phyloP scores from a whole-genome alignment of 2,113 vertebrate genomes.

The Petromus typicus region DNA sequence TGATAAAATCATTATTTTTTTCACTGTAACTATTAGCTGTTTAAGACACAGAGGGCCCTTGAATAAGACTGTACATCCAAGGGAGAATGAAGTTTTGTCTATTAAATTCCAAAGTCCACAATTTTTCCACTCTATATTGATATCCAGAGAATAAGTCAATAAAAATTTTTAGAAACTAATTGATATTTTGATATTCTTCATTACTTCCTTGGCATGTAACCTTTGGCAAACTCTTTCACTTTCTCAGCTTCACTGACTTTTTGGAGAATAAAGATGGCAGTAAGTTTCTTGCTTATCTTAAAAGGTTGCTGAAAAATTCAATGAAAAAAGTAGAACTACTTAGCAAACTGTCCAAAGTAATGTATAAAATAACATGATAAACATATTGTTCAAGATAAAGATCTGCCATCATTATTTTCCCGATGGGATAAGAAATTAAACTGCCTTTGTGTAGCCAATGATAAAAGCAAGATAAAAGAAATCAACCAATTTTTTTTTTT shows the following conservation, averaged over 20 bases:
- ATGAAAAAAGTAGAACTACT: not conserved
- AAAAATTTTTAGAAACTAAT: not conserved
- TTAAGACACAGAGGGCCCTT: not conserved
- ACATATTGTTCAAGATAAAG: not conserved
- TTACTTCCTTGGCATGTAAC: not conserved
- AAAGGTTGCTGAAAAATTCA: not conserved
- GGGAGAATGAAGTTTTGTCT: not conserved
- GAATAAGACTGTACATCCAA: fast-evolving
- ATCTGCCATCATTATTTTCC: not conserved
- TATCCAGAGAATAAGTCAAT: not conserved
- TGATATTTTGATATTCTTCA: not conserved
- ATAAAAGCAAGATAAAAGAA: not conserved
- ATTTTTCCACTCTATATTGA: not conserved
- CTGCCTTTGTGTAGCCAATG: not conserved
- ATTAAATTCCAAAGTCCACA: not conserved
- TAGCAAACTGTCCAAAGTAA: not conserved
- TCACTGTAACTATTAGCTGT: not conserved
- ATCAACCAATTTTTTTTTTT: not conserved
- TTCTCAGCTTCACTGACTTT: not conserved
- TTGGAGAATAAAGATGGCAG: not conserved
- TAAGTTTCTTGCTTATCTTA: not conserved
- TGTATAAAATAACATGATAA: not conserved
- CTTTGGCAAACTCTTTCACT: not conserved
- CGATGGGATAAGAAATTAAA: not conserved
- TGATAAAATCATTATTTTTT: not conserved